Base-by-base conservation (phyloP, 2,113 vertebrate species). In the Saccopteryx leptura region DNA sequence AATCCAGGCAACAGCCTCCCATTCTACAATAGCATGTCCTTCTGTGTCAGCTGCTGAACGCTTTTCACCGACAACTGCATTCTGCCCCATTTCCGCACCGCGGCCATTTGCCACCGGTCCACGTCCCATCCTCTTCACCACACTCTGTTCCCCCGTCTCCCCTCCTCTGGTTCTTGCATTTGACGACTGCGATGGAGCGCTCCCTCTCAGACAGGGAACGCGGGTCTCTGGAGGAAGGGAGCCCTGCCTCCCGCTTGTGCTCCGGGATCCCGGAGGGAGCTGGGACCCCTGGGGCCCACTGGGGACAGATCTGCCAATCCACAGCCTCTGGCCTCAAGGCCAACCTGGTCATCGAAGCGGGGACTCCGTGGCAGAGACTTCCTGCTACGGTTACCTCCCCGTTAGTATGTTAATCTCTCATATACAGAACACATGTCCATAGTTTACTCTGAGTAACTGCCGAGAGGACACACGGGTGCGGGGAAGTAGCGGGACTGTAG, bases 381-480 rank as follows among this genome's bases (percentile, higher is more conserved):
- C 33, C 63, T 87, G 94, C 97, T 97, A 48, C 88, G 97, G 98
- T 98, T 98, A 98, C 96, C 94, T 98, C 90, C 86, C 89, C 93
- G 97, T 98, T 98, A 98, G 96, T 98, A 97, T 97, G 97, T 95
- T 98, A 98, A 98, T 98, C 95, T 98, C 96, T 88, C 95, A 91
- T 89, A 96, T 71, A 69, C 91, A 96, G 95, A 93, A 96, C 60
- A 95, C 90, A 94, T 93, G 74, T 95, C 97, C 95, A 97, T 96
- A 88, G 69, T 96, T 98, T 97, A 98, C 91, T 97, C 98, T 98
- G 98, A 98, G 97, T 98, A 98, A 98, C 98, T 93, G 94, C 91
- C 91, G 83, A 80, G 80, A 98, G 91, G 81, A 96, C 97, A 95
- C 89, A 95, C 39, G 91, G 96, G 96, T 94, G 63, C 81, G n/a